Base-by-base conservation (phyloP, 2,113 vertebrate species). In the Jaculus jaculus region DNA sequence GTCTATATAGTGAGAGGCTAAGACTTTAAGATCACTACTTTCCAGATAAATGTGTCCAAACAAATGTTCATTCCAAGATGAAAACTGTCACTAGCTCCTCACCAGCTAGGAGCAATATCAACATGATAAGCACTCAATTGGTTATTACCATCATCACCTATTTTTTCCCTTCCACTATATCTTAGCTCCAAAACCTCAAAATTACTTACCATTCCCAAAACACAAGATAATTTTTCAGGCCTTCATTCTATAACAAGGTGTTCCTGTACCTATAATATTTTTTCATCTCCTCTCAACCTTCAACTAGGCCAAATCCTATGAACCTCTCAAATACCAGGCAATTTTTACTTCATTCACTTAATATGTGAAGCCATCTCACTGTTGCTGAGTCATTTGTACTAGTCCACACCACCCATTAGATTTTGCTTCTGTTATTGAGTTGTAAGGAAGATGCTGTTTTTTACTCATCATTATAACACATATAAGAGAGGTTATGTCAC, bases 361-460 rank as follows among this genome's bases (percentile, higher is more conserved):
- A 71, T 69, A n/a, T 89, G 51, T 30, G 24, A 81, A 7, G 28
- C 1, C 7, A n/a, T 92, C 26, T 39, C 28, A 26, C 3, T 54
- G 69, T 74, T 18, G 75, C 23, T 68, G 66, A 73, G 47, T 75
- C 39, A 51, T 60, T 68, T 58, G 42, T 47, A 81, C 66, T 69
- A n/a, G 21, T 80, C 68, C 71, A 75, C 79, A 69, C 7, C 77
- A 69, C 47, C 60, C 39, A 37, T 73, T 81, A 39, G 60, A 95
- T 81, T 75, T 93, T 66, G 26, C 9, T 34, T 84, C 73, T 61
- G 66, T 77, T 21, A 1, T 21, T 51, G 18, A 17, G 26, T 61
- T 88, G 21, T 81, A 54, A 88, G 54, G 18, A 91, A 94, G 20
- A 95, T 8, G 24, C 47, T 65, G n/a, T 68, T 60, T 58, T 42